A percentile compares a stretch with the other conserved stretches of the same genome.
Conservation (phyloP, 2,888 invertebrate species). For the Parasteatoda lunata region DNA sequence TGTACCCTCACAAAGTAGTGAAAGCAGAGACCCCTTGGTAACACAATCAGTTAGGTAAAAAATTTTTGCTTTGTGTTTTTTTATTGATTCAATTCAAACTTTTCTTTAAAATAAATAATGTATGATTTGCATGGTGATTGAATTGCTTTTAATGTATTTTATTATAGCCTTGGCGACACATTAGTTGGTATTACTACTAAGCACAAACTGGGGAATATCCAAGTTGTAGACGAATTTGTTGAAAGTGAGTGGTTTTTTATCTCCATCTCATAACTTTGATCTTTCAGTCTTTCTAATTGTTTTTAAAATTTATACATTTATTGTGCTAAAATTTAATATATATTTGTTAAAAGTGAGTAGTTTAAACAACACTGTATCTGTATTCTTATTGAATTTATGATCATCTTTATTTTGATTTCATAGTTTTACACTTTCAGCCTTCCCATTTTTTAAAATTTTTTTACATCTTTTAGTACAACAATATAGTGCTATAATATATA, state of each 20-base stretch:
- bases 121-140: background rate
- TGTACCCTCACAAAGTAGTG: constrained; percentile 72
- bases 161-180: constrained; percentile 69
- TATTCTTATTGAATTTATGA: no score
- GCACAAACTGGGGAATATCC: constrained; percentile 40
- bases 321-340: background rate
- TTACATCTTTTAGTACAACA: background rate
- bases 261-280: background rate
- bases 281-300: background rate
- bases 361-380: no score
- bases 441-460: background rate
- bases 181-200: constrained; percentile 64
- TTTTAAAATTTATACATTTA: background rate
- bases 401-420: background rate
- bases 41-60: constrained; percentile 70
- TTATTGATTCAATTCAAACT: no score
- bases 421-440: background rate
- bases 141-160: background rate
- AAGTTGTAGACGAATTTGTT: constrained; percentile 62
- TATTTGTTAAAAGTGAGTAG: no score
- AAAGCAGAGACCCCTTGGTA: constrained; percentile 68
- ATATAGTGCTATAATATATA: background rate
- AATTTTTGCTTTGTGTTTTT: background rate
- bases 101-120: background rate
- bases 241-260: constrained; percentile 33